Conservation (phyloP, 2,113 vertebrate genomes). For the Capra hircus region DNA sequence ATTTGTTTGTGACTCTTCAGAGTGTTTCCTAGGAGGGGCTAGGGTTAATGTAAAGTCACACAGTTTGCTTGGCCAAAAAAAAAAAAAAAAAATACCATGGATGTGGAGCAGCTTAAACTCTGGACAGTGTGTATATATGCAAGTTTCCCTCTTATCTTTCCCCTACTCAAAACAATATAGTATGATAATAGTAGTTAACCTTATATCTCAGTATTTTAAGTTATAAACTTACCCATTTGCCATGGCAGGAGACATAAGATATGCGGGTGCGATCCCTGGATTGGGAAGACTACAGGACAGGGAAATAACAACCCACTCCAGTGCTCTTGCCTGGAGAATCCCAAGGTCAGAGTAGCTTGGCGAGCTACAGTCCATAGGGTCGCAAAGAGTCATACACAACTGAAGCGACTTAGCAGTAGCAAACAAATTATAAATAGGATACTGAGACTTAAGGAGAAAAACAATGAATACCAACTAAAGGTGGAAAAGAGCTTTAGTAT, state of each 20-base stretch:
- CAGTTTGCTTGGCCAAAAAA: background rate
- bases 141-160: background rate
- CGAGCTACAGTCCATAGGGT: background rate
- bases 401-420: background rate
- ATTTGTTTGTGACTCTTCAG: background rate
- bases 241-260: background rate
- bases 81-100: accelerated
- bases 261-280: accelerated
- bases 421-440: background rate
- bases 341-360: background rate
- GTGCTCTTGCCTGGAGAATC: background rate
- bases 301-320: background rate
- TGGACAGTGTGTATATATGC: background rate
- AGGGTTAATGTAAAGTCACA: background rate
- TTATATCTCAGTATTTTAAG: background rate
- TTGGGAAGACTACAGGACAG: background rate
- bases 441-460: background rate
- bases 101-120: background rate
- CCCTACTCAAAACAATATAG: background rate
- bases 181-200: background rate
- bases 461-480: background rate
- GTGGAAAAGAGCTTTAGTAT: background rate
- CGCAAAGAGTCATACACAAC: background rate
- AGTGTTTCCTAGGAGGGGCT: background rate
- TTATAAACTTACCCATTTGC: background rate